phyloP scores from a whole-genome alignment of 2,888 invertebrate species.

The Agrochola macilenta region DNA sequence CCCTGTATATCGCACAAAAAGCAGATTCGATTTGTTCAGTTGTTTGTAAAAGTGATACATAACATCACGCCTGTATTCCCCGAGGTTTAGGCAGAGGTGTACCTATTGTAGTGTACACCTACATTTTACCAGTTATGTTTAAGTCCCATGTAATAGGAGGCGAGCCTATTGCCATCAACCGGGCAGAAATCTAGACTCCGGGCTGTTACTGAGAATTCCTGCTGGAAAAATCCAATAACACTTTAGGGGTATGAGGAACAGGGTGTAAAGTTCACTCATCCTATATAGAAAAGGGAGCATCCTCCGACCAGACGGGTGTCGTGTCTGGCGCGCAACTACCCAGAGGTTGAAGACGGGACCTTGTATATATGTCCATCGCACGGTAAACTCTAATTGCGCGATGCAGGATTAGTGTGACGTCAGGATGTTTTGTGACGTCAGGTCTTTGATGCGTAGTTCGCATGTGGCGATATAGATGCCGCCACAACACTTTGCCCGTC shows the following conservation, averaged over 20 bases:
- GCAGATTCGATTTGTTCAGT: slow-evolving; percentile 14
- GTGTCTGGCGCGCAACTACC: too few relatives aligned
- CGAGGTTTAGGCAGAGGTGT: neutral
- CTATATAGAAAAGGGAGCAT: too few relatives aligned
- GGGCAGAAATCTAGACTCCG: neutral
- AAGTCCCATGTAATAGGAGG: neutral
- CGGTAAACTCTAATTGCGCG: too few relatives aligned
- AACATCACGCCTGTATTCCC: neutral
- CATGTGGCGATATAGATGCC: too few relatives aligned
- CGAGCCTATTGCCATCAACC: neutral
- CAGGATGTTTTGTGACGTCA: too few relatives aligned
- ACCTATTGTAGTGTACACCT: neutral
- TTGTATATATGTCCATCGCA: too few relatives aligned
- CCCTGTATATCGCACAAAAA: slow-evolving; percentile 17
- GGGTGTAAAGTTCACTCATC: too few relatives aligned
- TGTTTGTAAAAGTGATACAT: neutral
- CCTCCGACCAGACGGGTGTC: too few relatives aligned
- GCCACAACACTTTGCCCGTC: neutral
- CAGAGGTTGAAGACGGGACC: too few relatives aligned
- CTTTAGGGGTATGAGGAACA: too few relatives aligned
- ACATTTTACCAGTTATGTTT: neutral
- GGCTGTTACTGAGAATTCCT: neutral
- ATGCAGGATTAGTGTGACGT: too few relatives aligned
- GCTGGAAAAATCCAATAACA: neutral
- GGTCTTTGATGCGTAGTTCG: too few relatives aligned